Conservation (phyloP, 2,888 invertebrate species). For the Calephelis perditalis region DNA sequence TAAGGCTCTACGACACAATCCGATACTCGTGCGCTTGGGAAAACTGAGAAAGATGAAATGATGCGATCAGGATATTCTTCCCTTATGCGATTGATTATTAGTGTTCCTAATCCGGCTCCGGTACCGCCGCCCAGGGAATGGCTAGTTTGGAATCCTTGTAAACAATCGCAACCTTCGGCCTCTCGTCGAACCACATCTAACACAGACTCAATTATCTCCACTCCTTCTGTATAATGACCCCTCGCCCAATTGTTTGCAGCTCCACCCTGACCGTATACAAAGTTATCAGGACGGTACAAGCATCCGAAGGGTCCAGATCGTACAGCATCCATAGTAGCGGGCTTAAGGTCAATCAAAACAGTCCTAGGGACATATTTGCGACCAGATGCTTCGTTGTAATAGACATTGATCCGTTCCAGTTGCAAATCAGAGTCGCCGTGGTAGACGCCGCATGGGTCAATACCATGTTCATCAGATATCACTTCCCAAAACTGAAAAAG, state of each 20-base stretch:
- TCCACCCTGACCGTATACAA: constrained; percentile 83
- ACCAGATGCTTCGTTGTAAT: constrained; percentile 83
- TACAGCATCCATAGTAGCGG: constrained; percentile 87
- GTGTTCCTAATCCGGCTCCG: constrained; percentile 75
- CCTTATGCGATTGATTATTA: constrained; percentile 89
- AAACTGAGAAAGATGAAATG: constrained; percentile 88
- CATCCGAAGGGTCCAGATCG: constrained; percentile 91
- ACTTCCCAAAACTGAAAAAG: constrained; percentile 83
- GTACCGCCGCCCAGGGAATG: constrained; percentile 82
- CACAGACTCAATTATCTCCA: constrained; percentile 88
- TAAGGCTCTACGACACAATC: constrained; percentile 82
- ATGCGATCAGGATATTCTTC: constrained; percentile 94
- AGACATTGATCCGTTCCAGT: constrained; percentile 86
- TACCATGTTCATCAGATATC: constrained; percentile 88
- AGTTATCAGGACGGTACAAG: constrained; percentile 93
- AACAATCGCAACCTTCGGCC: constrained; percentile 94
- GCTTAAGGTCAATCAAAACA: constrained; percentile 61
- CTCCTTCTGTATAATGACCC: constrained; percentile 96
- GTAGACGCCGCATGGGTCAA: constrained; percentile 83
- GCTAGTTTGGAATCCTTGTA: constrained; percentile 90
- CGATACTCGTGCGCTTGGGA: constrained; percentile 91
- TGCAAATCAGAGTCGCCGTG: constrained; percentile 85
- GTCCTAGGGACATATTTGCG: constrained; percentile 70
- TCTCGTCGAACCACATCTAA: constrained; percentile 89
- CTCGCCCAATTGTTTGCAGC: constrained; percentile 74